These are phyloP conservation scores for Cordilura impudica DNA, from an alignment of 2,888 invertebrate genomes.

Conservation along the genomic window DNA sequence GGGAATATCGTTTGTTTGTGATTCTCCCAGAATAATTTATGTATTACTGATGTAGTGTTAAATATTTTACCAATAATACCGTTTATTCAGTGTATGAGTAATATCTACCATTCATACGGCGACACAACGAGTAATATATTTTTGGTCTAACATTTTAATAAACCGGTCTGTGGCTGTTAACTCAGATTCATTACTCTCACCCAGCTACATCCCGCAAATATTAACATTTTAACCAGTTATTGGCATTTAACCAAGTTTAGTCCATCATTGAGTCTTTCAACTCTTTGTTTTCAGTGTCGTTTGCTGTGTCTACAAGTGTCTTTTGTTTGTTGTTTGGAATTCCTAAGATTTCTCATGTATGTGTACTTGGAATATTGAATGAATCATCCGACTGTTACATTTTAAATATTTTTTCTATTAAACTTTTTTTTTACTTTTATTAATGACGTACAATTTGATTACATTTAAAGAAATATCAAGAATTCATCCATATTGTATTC, in stretches of 20 bases:
- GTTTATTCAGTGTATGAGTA: constrained; percentile 53
- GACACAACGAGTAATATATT: neutral
- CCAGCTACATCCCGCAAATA: constrained; percentile 9
- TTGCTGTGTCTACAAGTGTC: constrained; percentile 20
- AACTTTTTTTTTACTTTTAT: neutral
- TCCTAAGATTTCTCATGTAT: constrained; percentile 39
- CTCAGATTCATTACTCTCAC: constrained; percentile 39
- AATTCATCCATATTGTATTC: neutral
- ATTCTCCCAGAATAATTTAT: constrained; percentile 13
- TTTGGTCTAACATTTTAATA: neutral
- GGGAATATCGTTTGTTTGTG: constrained; percentile 37
- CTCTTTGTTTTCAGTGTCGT: neutral
- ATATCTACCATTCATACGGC: neutral
- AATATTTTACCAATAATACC: constrained; percentile 36
- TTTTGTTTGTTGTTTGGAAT: constrained; percentile 27
- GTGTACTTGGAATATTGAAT: constrained; percentile 44
- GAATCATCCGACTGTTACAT: constrained; percentile 43
- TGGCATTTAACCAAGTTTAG: constrained; percentile 29
- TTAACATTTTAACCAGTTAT: neutral
- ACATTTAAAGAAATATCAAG: neutral
- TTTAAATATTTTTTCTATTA: neutral
- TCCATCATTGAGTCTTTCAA: neutral
- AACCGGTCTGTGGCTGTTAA: constrained; percentile 40
- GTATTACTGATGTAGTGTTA: too few species aligned
- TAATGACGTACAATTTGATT: constrained; percentile 33